Evolutionary conservation across 2,888 invertebrate genomes (phyloP).

Genomic region (Strigamia transsilvanica): DNA sequence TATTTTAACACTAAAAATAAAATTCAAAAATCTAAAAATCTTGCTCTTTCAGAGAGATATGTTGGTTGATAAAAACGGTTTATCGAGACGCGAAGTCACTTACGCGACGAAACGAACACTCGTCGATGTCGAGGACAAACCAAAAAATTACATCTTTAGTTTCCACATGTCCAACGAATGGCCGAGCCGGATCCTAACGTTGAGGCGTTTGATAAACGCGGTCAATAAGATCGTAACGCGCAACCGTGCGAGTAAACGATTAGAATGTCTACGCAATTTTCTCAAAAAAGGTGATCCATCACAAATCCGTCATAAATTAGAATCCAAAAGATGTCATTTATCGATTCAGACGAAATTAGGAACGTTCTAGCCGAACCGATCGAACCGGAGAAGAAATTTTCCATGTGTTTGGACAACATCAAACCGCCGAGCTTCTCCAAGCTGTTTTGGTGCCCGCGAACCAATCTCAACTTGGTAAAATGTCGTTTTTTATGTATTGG

Average conservation of each 20-base stretch:
- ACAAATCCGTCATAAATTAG: too few relatives aligned
- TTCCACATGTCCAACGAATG: background rate
- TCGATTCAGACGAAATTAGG: background rate
- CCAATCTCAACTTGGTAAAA: background rate
- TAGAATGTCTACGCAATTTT: background rate
- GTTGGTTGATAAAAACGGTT: slow-evolving; percentile 16
- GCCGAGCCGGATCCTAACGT: background rate
- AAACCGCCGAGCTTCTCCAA: background rate
- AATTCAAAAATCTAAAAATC: background rate
- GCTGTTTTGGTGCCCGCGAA: background rate
- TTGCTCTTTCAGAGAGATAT: background rate
- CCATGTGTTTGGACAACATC: background rate
- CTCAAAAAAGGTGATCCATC: background rate
- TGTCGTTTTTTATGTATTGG: too few relatives aligned
- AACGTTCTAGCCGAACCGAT: background rate
- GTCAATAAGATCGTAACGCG: background rate
- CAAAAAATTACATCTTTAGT: background rate
- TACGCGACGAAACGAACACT: background rate
- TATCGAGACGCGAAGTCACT: background rate
- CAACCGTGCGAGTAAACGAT: background rate
- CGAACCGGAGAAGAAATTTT: background rate
- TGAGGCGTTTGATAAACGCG: background rate
- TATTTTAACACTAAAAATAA: background rate
- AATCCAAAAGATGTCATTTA: too few relatives aligned
- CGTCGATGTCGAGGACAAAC: background rate